phyloP scores from a whole-genome alignment of 2,888 invertebrate genomes.

The Creontiades dilutus region DNA sequence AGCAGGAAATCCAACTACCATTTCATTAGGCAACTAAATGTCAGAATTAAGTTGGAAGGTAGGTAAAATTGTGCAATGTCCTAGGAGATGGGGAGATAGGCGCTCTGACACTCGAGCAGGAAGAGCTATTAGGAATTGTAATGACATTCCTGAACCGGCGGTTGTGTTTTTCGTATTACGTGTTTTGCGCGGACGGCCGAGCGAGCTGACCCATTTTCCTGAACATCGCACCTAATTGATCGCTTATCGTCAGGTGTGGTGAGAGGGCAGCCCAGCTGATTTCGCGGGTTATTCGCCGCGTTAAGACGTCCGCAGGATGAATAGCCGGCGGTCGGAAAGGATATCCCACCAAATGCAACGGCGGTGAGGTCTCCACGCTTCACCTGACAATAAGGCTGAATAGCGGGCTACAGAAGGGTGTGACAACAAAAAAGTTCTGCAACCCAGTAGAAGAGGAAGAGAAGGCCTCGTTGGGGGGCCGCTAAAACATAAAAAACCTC shows the following conservation, averaged over 20 bases:
- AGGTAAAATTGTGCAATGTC: not conserved
- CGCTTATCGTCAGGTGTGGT: not conserved
- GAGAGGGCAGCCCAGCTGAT: not conserved
- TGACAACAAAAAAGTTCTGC: constrained; percentile 11
- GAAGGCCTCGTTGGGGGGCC: not conserved
- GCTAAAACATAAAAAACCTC: constrained; percentile 23
- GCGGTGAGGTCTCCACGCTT: constrained; percentile 9
- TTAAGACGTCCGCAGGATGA: constrained; percentile 32
- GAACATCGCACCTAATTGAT: not conserved
- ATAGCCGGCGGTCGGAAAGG: not conserved
- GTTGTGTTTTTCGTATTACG: constrained; percentile 1
- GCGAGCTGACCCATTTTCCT: not conserved
- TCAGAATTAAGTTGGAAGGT: not conserved
- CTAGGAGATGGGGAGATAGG: not conserved
- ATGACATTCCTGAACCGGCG: not conserved
- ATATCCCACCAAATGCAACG: not conserved
- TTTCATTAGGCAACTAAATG: not conserved
- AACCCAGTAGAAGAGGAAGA: constrained; percentile 9
- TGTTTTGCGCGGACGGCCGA: not conserved
- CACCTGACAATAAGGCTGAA: constrained; percentile 18
- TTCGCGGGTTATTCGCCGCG: not conserved
- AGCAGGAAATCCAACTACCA: too few relatives aligned
- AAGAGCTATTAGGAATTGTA: not conserved
- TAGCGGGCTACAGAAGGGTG: constrained; percentile 15
- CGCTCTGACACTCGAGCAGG: not conserved